phyloP scores from a whole-genome alignment of 2,797 vertebrate species.

The Lacerta bilineata region DNA sequence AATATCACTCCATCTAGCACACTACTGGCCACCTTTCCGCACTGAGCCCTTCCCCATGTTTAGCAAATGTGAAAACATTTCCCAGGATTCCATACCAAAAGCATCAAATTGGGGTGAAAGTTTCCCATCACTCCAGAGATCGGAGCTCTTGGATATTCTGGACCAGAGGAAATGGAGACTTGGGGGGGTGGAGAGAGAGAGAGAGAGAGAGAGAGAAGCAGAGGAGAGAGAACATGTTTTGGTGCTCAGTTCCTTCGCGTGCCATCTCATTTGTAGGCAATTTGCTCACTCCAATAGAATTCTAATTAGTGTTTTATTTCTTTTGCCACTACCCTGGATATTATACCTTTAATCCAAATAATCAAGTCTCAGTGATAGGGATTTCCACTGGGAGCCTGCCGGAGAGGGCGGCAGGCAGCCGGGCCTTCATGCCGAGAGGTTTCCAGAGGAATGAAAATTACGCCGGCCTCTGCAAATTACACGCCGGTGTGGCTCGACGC shows the following conservation, averaged over 20 bases:
- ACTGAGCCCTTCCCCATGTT: background rate
- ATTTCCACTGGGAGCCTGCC: constrained; percentile 1
- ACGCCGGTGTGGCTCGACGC: background rate
- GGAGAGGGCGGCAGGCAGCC: background rate
- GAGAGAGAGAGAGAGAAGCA: no score
- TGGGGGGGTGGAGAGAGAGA: no score
- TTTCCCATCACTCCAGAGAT: background rate
- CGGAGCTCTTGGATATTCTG: background rate
- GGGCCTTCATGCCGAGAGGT: background rate
- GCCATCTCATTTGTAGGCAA: constrained; percentile 46
- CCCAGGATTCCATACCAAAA: background rate
- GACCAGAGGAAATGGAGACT: background rate
- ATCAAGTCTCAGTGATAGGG: constrained; percentile 4
- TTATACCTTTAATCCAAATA: constrained; percentile 44
- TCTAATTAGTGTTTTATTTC: constrained; percentile 37
- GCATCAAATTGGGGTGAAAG: background rate
- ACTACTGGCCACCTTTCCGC: no score
- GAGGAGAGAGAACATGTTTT: background rate
- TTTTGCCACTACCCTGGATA: constrained; percentile 20
- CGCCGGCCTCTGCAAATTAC: background rate
- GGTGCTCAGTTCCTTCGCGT: background rate
- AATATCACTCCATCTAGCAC: no score
- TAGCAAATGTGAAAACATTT: background rate
- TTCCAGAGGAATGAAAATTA: background rate
- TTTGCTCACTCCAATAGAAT: constrained; percentile 48